phyloP scores from a whole-genome alignment of 1,140 invertebrate genomes.

The Caerostris extrusa region DNA sequence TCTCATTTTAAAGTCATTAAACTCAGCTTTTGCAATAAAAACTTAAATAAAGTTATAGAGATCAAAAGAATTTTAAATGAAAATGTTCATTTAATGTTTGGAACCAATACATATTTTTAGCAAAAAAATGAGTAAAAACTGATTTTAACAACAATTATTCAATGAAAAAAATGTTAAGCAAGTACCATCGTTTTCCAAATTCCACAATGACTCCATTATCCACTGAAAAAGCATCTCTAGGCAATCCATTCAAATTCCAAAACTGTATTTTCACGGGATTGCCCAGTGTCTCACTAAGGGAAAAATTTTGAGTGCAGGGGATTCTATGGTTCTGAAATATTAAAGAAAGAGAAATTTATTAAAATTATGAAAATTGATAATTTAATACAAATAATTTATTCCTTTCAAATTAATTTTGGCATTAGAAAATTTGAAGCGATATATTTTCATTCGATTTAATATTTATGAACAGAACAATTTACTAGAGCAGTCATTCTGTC shows the following conservation, averaged over 20 bases:
- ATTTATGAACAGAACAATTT: too few species aligned
- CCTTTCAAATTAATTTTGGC: slow-evolving; percentile 81
- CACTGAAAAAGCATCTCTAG: slow-evolving; percentile 93
- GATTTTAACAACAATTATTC: too few species aligned
- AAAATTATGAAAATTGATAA: neutral
- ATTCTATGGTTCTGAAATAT: slow-evolving; percentile 84
- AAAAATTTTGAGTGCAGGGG: slow-evolving; percentile 89
- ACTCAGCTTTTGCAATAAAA: too few species aligned
- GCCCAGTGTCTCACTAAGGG: slow-evolving; percentile 89
- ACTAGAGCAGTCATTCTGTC: too few species aligned
- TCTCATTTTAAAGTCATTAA: too few species aligned
- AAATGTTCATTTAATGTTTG: too few species aligned
- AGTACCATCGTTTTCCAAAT: slow-evolving; percentile 83
- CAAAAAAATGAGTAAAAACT: too few species aligned
- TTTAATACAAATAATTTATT: slow-evolving; percentile 72
- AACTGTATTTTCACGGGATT: slow-evolving; percentile 92
- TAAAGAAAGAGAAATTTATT: neutral
- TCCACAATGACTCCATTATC: slow-evolving; percentile 95
- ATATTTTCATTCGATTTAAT: too few species aligned
- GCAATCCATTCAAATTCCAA: slow-evolving; percentile 95
- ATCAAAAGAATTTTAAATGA: too few species aligned
- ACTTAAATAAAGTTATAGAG: too few species aligned
- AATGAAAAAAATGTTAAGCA: slow-evolving; percentile 54
- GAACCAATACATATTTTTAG: too few species aligned
- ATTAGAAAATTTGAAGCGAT: too few species aligned